phyloP scores from a whole-genome alignment of 2,888 invertebrate genomes.

The Alentia gelatinosa region DNA sequence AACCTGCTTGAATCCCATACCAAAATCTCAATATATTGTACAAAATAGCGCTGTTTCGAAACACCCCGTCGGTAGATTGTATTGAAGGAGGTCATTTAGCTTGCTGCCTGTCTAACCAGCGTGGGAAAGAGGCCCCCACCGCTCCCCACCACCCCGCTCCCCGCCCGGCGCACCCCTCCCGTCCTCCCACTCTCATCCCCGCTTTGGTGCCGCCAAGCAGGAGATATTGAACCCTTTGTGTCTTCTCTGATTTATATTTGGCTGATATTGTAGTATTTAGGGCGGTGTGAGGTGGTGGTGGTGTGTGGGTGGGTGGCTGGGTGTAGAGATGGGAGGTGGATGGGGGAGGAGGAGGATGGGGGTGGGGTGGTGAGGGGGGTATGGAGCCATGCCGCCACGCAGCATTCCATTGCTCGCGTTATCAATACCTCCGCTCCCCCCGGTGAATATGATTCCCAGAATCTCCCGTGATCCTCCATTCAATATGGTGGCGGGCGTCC shows the following conservation, averaged over 20 bases:
- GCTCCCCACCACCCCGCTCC: neutral
- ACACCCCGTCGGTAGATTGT: too few relatives aligned
- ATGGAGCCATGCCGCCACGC: too few relatives aligned
- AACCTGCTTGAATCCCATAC: too few relatives aligned
- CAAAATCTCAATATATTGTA: too few relatives aligned
- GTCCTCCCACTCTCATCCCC: neutral
- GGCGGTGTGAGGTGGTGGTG: neutral
- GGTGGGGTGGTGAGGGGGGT: neutral
- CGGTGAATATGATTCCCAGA: slow-evolving; percentile 27
- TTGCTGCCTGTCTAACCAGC: too few relatives aligned
- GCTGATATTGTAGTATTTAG: slow-evolving; percentile 42
- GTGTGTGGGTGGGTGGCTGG: too few relatives aligned
- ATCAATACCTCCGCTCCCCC: neutral
- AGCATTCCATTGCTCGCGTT: slow-evolving; percentile 4
- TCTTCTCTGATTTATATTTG: slow-evolving; percentile 37
- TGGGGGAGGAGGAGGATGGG: neutral
- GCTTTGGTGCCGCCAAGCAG: neutral
- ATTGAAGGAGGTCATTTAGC: too few relatives aligned
- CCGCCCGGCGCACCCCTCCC: neutral
- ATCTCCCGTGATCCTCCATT: slow-evolving; percentile 41
- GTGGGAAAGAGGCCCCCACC: too few relatives aligned
- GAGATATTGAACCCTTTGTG: slow-evolving; percentile 36
- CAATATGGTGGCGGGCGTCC: slow-evolving; percentile 28
- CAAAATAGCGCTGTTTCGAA: too few relatives aligned
- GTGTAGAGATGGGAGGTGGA: neutral